phyloP scores from a whole-genome alignment of 2,797 vertebrate genomes.

The Huso huso region DNA sequence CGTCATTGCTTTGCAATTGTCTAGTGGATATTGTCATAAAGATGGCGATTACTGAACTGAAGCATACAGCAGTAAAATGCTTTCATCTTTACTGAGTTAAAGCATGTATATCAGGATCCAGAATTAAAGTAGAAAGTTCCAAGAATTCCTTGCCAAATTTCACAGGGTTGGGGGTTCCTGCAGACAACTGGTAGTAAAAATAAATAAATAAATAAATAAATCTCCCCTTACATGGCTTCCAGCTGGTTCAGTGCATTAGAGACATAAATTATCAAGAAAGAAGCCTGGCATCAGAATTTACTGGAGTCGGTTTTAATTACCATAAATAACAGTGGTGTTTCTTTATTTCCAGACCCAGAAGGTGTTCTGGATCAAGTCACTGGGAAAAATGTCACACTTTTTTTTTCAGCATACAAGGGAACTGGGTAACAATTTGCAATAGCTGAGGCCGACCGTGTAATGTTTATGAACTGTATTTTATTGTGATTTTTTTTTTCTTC shows the following conservation, averaged over 20 bases:
- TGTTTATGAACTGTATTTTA: constrained; percentile 1
- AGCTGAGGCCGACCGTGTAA: background rate
- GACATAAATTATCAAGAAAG: constrained; percentile 5
- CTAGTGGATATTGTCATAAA: too few species aligned
- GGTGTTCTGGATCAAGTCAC: background rate
- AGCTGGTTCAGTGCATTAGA: background rate
- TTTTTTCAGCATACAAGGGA: background rate
- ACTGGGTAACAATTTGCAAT: background rate
- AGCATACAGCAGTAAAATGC: too few species aligned
- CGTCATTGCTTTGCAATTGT: too few species aligned
- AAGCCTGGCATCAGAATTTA: background rate
- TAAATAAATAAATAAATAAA: too few species aligned
- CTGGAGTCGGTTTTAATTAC: background rate
- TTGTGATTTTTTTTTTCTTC: background rate
- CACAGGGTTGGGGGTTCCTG: too few species aligned
- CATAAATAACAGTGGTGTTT: background rate
- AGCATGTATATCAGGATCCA: too few species aligned
- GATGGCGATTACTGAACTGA: too few species aligned
- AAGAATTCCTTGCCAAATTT: too few species aligned
- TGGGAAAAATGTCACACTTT: background rate
- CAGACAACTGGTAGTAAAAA: too few species aligned
- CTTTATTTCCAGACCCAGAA: constrained; percentile 1
- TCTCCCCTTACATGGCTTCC: background rate
- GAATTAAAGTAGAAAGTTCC: too few species aligned
- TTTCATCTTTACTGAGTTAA: too few species aligned